Evolutionary conservation across 2,113 vertebrate genomes (phyloP), one percentile per base, ranked within the genome.

Genomic region (Scophthalmus maximus): DNA sequence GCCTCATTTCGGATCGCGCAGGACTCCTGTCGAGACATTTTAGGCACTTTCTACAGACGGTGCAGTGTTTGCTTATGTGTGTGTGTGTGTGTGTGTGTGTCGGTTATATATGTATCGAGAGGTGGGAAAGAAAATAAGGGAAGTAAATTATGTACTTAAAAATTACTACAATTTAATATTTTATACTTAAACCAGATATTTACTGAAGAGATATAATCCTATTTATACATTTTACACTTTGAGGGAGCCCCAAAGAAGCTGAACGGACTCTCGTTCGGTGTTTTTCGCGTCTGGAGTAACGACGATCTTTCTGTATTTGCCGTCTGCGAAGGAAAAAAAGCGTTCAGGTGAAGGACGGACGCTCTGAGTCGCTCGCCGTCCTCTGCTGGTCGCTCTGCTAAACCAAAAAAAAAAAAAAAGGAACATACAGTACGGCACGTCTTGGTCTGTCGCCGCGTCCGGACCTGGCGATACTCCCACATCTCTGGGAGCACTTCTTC

Each of bases 161-260:
- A 73, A 55, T 63, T 20, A 58, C 51, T 49, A 20, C 9, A 82
- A 53, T 55, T 50, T 10, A 52, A 56, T 63, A 53, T 88, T 88
- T 87, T 83, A 42, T 87, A 86, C 76, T 44, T 70, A 68, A 76
- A 76, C 14, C 15, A 40, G 30, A 63, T 47, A 11, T 72, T 34
- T 20, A 34, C 73, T 49, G n/a, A 47, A 49, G 50, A 70, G 42
- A 49, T 69, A 2, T 47, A 38, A 52, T 75, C 69, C 44, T 74
- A 65, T 89, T 88, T 74, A 60, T 60, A 82, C 18, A 70, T 57
- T 73, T 65, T 79, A 47, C 30, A 68, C 59, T 44, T 75, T 78
- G 30, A 60, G 27, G 53, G 73, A 63, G 46, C 69, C 59, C 76
- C 67, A 76, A 78, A 80, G 46, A 78, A 38, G 55, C 56, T 60